phyloP scores from a whole-genome alignment of 2,888 invertebrate genomes.

The Heliconius sara region DNA sequence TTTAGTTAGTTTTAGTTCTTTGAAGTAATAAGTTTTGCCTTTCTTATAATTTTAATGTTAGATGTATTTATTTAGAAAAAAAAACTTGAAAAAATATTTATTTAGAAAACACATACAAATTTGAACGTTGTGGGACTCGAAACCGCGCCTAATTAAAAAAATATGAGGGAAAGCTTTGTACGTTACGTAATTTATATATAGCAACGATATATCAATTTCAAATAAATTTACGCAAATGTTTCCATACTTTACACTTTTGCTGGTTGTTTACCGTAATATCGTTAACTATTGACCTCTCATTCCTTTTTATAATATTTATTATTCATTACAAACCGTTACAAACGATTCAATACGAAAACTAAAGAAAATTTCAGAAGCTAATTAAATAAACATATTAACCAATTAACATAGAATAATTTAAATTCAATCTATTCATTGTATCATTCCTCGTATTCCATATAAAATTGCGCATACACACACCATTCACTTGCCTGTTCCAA shows the following conservation, averaged over 20 bases:
- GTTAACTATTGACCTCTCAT: too few relatives aligned
- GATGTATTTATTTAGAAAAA: background rate
- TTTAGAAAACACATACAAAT: too few relatives aligned
- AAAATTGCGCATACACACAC: background rate
- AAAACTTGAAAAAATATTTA: too few relatives aligned
- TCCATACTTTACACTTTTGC: too few relatives aligned
- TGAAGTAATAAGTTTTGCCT: background rate
- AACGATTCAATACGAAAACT: background rate
- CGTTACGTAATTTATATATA: background rate
- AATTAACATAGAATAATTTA: slow-evolving; percentile 13
- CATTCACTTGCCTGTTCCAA: slow-evolving; percentile 29
- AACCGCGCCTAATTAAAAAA: too few relatives aligned
- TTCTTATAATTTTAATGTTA: background rate
- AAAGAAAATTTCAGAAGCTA: background rate
- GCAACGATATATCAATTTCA: background rate
- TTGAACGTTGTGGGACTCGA: too few relatives aligned
- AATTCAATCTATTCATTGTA: background rate
- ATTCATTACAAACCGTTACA: background rate
- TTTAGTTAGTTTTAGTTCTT: background rate
- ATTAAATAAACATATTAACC: background rate
- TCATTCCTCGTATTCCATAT: slow-evolving; percentile 10
- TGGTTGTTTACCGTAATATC: too few relatives aligned
- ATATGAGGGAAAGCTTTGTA: too few relatives aligned
- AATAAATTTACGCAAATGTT: too few relatives aligned
- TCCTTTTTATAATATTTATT: background rate